Evolutionary conservation across 2,113 vertebrate species (phyloP).

Genomic region (Craseonycteris thonglongyai): DNA sequence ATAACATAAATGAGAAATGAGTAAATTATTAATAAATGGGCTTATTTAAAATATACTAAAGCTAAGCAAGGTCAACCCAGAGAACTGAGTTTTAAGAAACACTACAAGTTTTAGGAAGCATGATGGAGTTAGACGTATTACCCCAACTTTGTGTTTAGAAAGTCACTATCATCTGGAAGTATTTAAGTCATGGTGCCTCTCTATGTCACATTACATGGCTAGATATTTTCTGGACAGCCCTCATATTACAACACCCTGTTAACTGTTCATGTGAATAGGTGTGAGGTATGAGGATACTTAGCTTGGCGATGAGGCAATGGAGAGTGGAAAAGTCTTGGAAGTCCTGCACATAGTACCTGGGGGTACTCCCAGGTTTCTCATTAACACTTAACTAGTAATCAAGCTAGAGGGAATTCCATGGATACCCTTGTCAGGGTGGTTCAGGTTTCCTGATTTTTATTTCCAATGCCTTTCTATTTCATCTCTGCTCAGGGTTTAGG

Average conservation of each 20-base stretch:
- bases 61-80: constrained; percentile 55
- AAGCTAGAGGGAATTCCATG: not conserved
- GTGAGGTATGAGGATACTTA: not conserved
- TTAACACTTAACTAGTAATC: not conserved
- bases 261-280: not conserved
- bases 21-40: constrained; percentile 70
- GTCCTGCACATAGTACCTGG: not conserved
- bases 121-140: not conserved
- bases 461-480: not conserved
- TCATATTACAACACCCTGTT: not conserved
- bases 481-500: not conserved
- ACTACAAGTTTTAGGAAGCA: constrained; percentile 23
- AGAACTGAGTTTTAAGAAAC: constrained; percentile 29
- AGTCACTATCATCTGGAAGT: not conserved
- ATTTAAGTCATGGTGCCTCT: no score
- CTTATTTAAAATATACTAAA: constrained; percentile 61
- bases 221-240: no score
- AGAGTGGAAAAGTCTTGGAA: not conserved
- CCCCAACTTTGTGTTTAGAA: not conserved
- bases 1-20: constrained; percentile 66
- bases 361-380: not conserved
- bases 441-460: not conserved
- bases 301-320: not conserved
- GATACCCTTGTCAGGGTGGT: not conserved
- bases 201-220: no score